These are phyloP conservation scores for Sinhomidia bicolor DNA, from an alignment of 2,888 invertebrate genomes.

Conservation along the genomic window DNA sequence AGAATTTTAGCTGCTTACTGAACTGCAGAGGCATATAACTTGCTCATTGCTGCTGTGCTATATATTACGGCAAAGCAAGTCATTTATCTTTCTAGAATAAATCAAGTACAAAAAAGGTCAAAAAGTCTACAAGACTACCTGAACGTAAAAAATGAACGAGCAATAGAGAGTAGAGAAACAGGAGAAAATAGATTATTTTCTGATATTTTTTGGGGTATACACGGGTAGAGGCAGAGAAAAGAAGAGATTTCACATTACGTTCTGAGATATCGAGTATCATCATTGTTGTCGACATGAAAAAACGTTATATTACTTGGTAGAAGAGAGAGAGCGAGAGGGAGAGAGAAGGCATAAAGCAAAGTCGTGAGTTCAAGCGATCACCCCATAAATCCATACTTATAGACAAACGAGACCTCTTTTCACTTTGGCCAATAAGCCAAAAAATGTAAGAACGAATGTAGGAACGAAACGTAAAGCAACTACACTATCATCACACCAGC, in stretches of 20 bases:
- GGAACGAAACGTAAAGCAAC: background rate
- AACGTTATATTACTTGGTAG: background rate
- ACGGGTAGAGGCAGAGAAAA: background rate
- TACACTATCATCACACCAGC: background rate
- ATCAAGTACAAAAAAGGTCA: conserved; percentile 46
- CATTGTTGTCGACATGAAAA: conserved; percentile 14
- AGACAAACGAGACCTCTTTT: conserved; percentile 36
- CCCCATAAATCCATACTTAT: conserved; percentile 32
- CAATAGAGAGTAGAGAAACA: background rate
- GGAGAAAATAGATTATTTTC: conserved; percentile 34
- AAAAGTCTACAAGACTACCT: conserved; percentile 20
- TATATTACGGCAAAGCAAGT: background rate
- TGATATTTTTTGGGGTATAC: background rate
- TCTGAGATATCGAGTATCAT: conserved; percentile 43
- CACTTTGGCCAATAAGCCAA: conserved; percentile 56
- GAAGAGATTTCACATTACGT: background rate
- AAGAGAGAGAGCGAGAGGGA: background rate
- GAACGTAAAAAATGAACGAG: conserved; percentile 48
- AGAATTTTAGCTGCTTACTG: background rate
- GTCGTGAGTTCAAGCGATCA: conserved; percentile 34
- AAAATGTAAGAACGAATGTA: background rate
- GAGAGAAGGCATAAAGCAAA: background rate
- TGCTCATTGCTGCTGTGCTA: background rate
- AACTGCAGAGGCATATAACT: background rate
- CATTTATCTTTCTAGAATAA: conserved; percentile 64